Evolutionary conservation across 2,797 vertebrate genomes (phyloP).

Genomic region (Anas acuta): DNA sequence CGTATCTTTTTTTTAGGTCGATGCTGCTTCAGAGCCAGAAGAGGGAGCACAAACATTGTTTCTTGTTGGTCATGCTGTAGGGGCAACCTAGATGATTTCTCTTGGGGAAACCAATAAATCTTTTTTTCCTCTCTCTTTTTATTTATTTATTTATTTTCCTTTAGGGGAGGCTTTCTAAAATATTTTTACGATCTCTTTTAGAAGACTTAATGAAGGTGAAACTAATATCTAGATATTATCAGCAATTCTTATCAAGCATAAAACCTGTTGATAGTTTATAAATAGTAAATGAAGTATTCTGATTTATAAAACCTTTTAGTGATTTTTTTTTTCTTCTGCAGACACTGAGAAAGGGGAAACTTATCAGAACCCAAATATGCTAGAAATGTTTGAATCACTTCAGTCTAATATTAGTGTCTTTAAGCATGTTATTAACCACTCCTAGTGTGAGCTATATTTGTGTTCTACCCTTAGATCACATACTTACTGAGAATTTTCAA

Average conservation of each 20-base stretch:
- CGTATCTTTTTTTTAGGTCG: background rate
- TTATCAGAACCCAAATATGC: background rate
- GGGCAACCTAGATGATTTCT: background rate
- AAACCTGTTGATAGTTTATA: background rate
- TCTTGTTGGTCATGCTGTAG: background rate
- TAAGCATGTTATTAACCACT: background rate
- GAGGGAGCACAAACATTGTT: conserved; percentile 73
- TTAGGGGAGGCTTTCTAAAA: no score
- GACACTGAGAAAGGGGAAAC: background rate
- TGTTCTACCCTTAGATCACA: background rate
- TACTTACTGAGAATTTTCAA: background rate
- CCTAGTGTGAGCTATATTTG: background rate
- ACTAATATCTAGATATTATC: background rate
- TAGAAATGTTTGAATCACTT: background rate
- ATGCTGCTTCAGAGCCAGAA: conserved; percentile 60
- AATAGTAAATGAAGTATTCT: background rate
- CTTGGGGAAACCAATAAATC: background rate
- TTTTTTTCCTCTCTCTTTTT: no score
- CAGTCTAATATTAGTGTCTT: background rate
- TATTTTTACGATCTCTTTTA: background rate
- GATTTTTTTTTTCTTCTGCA: background rate
- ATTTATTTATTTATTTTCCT: no score
- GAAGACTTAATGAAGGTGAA: background rate
- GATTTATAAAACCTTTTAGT: background rate
- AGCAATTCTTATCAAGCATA: background rate